Conservation (phyloP, 2,113 vertebrate genomes). For the Phyllopteryx taeniolatus region DNA sequence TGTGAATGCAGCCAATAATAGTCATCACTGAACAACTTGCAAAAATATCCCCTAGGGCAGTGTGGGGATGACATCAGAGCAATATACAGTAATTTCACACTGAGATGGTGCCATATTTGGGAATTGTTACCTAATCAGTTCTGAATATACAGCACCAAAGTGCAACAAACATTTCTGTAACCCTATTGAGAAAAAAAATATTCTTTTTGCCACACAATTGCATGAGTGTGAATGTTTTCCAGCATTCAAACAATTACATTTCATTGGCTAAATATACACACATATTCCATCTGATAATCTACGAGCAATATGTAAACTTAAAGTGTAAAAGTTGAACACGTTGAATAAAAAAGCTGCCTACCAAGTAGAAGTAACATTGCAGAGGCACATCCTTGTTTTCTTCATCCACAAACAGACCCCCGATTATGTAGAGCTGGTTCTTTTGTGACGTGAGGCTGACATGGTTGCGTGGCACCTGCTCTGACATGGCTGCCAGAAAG, state of each 20-base stretch:
- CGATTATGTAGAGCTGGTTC: conserved; percentile 87
- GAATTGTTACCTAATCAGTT: background rate
- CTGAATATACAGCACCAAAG: background rate
- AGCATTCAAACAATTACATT: background rate
- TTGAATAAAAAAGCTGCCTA: conserved; percentile 46
- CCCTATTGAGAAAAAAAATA: background rate
- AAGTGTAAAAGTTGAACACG: background rate
- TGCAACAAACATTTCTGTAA: background rate
- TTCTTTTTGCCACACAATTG: background rate
- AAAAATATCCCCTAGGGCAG: background rate
- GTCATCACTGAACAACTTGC: background rate
- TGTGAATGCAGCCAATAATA: background rate
- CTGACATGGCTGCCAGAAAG: conserved; percentile 87
- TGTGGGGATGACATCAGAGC: background rate
- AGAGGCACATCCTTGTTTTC: conserved; percentile 91
- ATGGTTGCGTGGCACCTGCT: conserved; percentile 97
- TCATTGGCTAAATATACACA: background rate
- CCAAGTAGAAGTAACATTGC: conserved; percentile 94
- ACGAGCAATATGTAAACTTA: background rate
- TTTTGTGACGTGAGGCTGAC: conserved; percentile 85
- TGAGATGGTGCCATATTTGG: background rate
- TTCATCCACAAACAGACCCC: conserved; percentile 94
- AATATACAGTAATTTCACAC: background rate
- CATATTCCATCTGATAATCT: background rate
- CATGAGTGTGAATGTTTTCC: background rate